phyloP scores from a whole-genome alignment of 2,888 invertebrate species.

The Platynereis dumerilii region DNA sequence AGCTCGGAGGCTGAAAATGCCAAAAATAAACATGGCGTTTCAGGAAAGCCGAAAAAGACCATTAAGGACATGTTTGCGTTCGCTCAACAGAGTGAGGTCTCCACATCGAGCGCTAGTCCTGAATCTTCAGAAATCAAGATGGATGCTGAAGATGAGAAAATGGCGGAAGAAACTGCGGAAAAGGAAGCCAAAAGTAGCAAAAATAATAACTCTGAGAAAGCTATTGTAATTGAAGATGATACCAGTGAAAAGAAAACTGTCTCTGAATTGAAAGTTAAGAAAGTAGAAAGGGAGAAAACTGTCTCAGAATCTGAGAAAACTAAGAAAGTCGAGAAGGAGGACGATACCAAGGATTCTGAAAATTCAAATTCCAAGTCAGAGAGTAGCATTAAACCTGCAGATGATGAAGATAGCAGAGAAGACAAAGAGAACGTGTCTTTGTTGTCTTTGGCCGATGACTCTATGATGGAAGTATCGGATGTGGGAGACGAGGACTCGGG shows the following conservation, averaged over 20 bases:
- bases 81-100: constrained; percentile 40
- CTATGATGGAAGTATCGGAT: neutral
- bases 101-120: constrained; percentile 48
- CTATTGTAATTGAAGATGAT: no score
- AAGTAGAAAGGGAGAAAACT: no score
- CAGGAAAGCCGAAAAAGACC: constrained; percentile 10
- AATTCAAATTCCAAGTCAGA: no score
- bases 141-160: neutral
- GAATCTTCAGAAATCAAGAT: constrained; percentile 45
- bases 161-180: neutral
- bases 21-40: neutral
- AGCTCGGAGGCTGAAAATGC: constrained; percentile 28
- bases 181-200: neutral
- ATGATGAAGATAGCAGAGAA: no score
- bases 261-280: no score
- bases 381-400: no score
- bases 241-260: no score
- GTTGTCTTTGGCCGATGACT: no score
- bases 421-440: no score
- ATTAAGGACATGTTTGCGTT: constrained; percentile 43
- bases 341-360: no score
- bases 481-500: neutral
- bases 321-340: no score
- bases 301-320: no score
- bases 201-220: neutral